Evolutionary conservation across 2,797 vertebrate species (phyloP).

Genomic region (Apogon hyalosoma): DNA sequence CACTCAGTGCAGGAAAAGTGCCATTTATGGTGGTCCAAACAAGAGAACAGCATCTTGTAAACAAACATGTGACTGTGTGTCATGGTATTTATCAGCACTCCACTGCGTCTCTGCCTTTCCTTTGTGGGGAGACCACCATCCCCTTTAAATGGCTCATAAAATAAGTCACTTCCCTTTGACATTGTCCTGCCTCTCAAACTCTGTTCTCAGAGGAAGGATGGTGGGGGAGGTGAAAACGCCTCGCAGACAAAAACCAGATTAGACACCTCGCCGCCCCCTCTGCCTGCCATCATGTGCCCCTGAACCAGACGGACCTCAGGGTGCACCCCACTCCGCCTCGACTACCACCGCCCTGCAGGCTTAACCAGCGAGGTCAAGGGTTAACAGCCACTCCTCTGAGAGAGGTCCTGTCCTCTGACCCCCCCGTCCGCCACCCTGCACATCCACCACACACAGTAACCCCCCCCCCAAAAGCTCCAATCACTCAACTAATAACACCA

Average conservation of each 20-base stretch:
- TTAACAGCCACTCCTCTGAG: constrained; percentile 85
- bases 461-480: constrained; percentile 35
- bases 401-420: constrained; percentile 86
- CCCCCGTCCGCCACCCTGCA: constrained; percentile 65
- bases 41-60: constrained; percentile 72
- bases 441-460: constrained; percentile 72
- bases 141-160: constrained; percentile 82
- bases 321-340: constrained; percentile 67
- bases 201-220: constrained; percentile 74
- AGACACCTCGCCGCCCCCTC: constrained; percentile 76
- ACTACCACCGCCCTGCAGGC: constrained; percentile 78
- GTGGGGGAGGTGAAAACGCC: constrained; percentile 76
- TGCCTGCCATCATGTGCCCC: constrained; percentile 81
- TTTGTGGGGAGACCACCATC: constrained; percentile 70
- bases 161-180: constrained; percentile 85
- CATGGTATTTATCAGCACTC: constrained; percentile 67
- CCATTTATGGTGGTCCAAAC: constrained; percentile 70
- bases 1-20: constrained; percentile 53
- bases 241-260: constrained; percentile 85
- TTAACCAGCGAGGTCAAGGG: constrained; percentile 80
- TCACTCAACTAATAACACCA: constrained; percentile 60
- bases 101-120: constrained; percentile 44
- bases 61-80: constrained; percentile 75
- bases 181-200: constrained; percentile 75
- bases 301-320: constrained; percentile 77